Conservation (phyloP, 1,140 invertebrate genomes). For the Drosophila nikananu region DNA sequence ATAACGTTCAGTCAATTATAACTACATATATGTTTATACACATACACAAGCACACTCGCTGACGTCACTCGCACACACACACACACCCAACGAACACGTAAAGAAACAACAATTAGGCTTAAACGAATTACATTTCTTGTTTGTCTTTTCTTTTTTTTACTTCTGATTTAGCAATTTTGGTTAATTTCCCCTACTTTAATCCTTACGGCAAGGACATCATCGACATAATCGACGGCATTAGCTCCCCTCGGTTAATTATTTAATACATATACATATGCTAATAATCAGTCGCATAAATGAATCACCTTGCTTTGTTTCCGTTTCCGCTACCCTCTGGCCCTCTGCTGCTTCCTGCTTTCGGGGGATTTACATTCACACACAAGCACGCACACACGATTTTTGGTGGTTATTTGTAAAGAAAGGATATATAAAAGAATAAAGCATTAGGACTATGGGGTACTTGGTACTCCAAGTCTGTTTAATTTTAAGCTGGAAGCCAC, state of each 20-base stretch:
- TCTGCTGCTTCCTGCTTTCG: constrained; percentile 10
- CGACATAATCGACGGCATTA: constrained; percentile 1
- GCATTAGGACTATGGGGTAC: no score
- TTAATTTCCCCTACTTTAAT: constrained; percentile 41
- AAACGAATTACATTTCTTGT: constrained; percentile 36
- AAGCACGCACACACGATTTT: neutral
- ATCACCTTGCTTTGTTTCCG: constrained; percentile 72
- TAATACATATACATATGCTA: constrained; percentile 74
- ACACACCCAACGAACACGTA: constrained; percentile 29
- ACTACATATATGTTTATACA: constrained; percentile 57
- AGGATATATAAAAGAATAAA: neutral
- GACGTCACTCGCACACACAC: constrained; percentile 2
- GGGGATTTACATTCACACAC: neutral
- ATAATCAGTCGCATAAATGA: constrained; percentile 84
- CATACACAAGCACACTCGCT: neutral
- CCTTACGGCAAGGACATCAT: constrained; percentile 38
- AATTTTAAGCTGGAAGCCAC: no score
- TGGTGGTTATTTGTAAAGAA: neutral
- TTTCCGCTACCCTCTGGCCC: constrained; percentile 14
- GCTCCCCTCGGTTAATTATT: constrained; percentile 51
- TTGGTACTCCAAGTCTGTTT: no score
- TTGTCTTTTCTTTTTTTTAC: neutral
- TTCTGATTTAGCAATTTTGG: constrained; percentile 9
- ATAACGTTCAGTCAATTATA: constrained; percentile 79
- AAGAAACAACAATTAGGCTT: constrained; percentile 54